phyloP scores from a whole-genome alignment of 2,888 invertebrate species.

The Hylaea fasciaria region DNA sequence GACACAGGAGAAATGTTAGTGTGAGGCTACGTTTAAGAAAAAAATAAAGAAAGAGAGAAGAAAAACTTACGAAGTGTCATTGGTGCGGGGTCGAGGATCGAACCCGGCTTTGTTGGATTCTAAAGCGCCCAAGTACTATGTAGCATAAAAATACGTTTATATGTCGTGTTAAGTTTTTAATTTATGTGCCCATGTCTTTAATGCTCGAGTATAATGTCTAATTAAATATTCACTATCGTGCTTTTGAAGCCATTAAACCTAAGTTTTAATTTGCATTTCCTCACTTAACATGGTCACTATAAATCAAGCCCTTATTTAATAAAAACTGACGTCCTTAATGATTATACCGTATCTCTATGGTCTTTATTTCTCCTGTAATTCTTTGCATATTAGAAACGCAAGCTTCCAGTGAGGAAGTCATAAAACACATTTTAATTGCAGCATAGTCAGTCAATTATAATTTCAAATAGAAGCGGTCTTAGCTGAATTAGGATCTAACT shows the following conservation, averaged over 20 bases:
- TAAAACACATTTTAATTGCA: constrained; percentile 30
- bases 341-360: neutral
- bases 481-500: constrained; percentile 27
- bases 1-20: too few relatives aligned
- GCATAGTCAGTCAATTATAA: constrained; percentile 22
- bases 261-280: neutral
- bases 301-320: neutral
- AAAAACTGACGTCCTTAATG: constrained; percentile 1
- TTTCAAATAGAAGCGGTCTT: constrained; percentile 30
- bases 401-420: constrained; percentile 17
- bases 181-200: too few relatives aligned
- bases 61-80: too few relatives aligned
- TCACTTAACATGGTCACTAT: neutral
- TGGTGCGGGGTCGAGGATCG: too few relatives aligned
- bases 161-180: too few relatives aligned
- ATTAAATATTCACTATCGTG: too few relatives aligned
- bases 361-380: constrained; percentile 2
- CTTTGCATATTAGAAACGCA: constrained; percentile 23
- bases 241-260: neutral
- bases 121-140: too few relatives aligned
- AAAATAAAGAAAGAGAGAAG: too few relatives aligned
- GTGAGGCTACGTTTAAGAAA: too few relatives aligned
- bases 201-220: too few relatives aligned
- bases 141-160: too few relatives aligned
- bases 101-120: too few relatives aligned